These are phyloP conservation scores for Alsophila aescularia DNA, from an alignment of 2,888 invertebrate genomes.

Conservation along the genomic window DNA sequence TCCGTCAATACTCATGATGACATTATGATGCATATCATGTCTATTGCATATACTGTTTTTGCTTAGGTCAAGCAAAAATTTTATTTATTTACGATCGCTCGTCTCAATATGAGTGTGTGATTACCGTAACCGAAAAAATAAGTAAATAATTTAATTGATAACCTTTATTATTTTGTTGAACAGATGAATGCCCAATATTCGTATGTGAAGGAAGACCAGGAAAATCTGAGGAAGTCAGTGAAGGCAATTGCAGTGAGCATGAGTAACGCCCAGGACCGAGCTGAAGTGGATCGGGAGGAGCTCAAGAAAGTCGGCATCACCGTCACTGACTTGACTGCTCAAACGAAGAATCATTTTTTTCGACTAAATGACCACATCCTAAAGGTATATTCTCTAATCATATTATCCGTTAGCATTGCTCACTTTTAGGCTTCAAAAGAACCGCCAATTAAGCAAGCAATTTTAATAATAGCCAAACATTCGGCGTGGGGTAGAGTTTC, in stretches of 20 bases:
- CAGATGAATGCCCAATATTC: constrained; percentile 89
- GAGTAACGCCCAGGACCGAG: constrained; percentile 87
- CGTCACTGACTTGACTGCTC: constrained; percentile 70
- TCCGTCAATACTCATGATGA: no score
- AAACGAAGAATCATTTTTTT: constrained; percentile 81
- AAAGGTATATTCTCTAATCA: constrained; percentile 68
- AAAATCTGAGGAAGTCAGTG: constrained; percentile 88
- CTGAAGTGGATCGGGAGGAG: constrained; percentile 80
- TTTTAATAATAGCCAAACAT: no score
- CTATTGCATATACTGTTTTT: no score
- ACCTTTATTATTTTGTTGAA: constrained; percentile 19
- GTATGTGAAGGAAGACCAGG: constrained; percentile 90
- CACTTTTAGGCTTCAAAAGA: no score
- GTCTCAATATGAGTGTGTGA: not conserved
- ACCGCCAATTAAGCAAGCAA: no score
- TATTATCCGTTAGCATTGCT: no score
- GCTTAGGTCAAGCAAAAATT: no score
- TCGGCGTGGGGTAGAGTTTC: no score
- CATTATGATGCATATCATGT: no score
- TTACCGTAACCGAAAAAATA: no score
- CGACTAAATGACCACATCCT: constrained; percentile 85
- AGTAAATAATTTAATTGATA: no score
- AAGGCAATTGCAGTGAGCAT: constrained; percentile 92
- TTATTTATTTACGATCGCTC: not conserved
- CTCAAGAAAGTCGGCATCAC: constrained; percentile 78